Evolutionary conservation across 2,888 invertebrate species (phyloP).

Genomic region (Invenusta paracnida): DNA sequence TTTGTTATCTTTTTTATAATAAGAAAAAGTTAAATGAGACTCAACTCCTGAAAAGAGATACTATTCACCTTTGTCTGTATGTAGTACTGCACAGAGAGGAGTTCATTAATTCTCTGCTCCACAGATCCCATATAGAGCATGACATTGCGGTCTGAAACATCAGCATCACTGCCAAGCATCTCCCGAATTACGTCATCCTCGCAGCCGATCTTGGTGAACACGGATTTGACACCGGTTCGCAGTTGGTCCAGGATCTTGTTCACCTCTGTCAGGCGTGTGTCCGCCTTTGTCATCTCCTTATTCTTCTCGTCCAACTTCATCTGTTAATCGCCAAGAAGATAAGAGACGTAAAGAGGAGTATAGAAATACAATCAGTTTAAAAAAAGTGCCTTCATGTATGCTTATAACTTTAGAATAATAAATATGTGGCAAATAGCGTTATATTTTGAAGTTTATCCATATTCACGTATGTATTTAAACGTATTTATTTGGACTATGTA

Average conservation of each 20-base stretch:
- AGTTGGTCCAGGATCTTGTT: constrained; percentile 56
- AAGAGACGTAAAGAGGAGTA: not conserved
- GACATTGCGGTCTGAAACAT: constrained; percentile 72
- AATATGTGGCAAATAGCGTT: no score
- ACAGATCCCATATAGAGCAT: constrained; percentile 75
- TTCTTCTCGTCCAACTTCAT: constrained; percentile 46
- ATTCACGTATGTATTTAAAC: not conserved
- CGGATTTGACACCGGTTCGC: constrained; percentile 61
- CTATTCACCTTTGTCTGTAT: constrained; percentile 50
- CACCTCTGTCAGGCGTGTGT: constrained; percentile 52
- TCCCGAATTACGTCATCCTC: constrained; percentile 63
- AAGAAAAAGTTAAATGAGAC: no score
- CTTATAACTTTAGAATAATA: not conserved
- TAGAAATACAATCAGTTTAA: not conserved
- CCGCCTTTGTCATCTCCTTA: constrained; percentile 46
- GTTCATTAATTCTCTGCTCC: constrained; percentile 70
- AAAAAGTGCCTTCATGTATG: not conserved
- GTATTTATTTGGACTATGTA: no score
- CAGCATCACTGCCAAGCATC: constrained; percentile 63
- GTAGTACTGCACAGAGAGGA: constrained; percentile 61
- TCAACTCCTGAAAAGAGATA: not conserved
- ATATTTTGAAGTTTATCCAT: no score
- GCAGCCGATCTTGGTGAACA: constrained; percentile 67
- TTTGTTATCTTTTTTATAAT: no score
- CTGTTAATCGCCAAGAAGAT: constrained; percentile 42